phyloP scores from a whole-genome alignment of 2,113 vertebrate species.

The Ceuthmochares aereus region DNA sequence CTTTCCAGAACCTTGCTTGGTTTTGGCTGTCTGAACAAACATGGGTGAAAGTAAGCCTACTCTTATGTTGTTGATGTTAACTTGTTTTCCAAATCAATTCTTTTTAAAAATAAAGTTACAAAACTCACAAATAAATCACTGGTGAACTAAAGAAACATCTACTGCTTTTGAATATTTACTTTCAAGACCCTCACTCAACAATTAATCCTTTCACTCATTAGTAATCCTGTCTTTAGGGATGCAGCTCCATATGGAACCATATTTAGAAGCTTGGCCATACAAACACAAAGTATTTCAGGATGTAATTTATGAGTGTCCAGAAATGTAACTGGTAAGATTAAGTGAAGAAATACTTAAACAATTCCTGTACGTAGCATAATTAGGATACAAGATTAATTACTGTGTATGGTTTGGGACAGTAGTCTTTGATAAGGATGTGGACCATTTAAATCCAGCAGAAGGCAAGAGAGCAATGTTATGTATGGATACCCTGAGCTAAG shows the following conservation, averaged over 20 bases:
- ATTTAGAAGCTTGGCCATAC: neutral
- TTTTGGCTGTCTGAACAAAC: neutral
- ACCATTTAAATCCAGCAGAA: neutral
- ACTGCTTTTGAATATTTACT: neutral
- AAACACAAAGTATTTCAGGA: neutral
- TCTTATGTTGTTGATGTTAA: neutral
- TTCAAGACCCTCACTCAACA: neutral
- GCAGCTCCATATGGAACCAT: neutral
- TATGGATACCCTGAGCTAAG: neutral
- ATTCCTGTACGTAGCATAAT: neutral
- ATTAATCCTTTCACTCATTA: neutral
- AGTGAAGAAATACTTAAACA: neutral
- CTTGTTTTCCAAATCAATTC: neutral
- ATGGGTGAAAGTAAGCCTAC: neutral
- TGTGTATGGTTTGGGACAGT: neutral
- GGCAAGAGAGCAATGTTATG: neutral
- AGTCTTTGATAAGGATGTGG: neutral
- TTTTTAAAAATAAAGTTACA: neutral
- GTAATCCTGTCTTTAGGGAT: neutral
- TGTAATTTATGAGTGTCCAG: neutral
- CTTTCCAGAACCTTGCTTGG: neutral
- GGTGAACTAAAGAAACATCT: neutral
- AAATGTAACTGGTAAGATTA: neutral
- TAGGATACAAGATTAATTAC: neutral
- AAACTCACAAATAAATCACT: neutral